phyloP scores from a whole-genome alignment of 2,888 invertebrate genomes.

The Hydraecia micacea region DNA sequence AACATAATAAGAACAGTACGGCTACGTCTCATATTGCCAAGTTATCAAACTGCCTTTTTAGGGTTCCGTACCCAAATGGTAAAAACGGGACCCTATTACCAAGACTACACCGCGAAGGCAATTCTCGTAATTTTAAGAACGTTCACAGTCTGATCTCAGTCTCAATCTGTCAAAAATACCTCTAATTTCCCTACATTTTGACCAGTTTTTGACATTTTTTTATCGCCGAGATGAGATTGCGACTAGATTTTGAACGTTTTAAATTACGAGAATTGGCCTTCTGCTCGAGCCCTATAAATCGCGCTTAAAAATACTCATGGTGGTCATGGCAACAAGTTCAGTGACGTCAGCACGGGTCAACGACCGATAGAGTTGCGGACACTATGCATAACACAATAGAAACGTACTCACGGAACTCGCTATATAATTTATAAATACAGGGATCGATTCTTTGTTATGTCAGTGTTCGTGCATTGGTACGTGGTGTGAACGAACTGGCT shows the following conservation, averaged over 20 bases:
- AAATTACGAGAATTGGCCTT: too few relatives aligned
- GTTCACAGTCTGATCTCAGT: too few relatives aligned
- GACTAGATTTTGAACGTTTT: too few relatives aligned
- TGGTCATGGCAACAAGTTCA: constrained; percentile 40
- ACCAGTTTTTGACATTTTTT: too few relatives aligned
- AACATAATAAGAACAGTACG: background rate
- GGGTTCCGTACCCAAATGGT: too few relatives aligned
- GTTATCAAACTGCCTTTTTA: background rate
- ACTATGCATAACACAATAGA: constrained; percentile 50
- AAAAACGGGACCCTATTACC: too few relatives aligned
- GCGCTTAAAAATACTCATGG: constrained; percentile 2
- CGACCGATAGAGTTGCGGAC: constrained; percentile 52
- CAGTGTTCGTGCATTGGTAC: constrained; percentile 28
- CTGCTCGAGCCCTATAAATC: background rate
- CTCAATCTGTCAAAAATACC: too few relatives aligned
- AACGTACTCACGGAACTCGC: constrained; percentile 44
- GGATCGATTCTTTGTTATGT: constrained; percentile 48
- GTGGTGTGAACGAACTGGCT: constrained; percentile 41
- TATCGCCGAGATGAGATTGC: too few relatives aligned
- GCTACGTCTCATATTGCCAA: background rate
- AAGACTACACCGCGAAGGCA: too few relatives aligned
- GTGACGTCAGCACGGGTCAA: constrained; percentile 53
- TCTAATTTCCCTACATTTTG: too few relatives aligned
- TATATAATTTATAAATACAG: constrained; percentile 51
- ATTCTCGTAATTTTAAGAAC: too few relatives aligned